These are phyloP conservation scores for Athalia cordata DNA, from an alignment of 2,888 invertebrate genomes.

Conservation along the genomic window DNA sequence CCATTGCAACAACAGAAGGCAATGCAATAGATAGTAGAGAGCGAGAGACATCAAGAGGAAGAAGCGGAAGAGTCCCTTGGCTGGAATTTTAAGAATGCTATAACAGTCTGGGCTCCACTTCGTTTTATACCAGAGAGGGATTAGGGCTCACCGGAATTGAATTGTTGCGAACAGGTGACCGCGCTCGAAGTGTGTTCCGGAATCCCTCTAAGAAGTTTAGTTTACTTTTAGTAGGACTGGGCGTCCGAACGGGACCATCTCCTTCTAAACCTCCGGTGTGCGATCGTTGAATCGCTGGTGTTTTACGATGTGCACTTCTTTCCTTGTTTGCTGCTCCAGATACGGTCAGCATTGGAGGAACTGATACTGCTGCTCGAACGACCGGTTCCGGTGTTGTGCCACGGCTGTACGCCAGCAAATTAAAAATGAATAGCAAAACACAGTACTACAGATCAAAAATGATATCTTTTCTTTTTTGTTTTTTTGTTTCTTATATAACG, in stretches of 20 bases:
- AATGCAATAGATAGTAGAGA: conserved; percentile 70
- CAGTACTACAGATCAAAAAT: conserved; percentile 58
- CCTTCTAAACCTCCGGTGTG: conserved; percentile 60
- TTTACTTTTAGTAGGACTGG: conserved; percentile 74
- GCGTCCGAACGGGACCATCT: conserved; percentile 63
- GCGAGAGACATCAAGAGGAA: conserved; percentile 71
- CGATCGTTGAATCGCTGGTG: conserved; percentile 63
- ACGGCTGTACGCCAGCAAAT: conserved; percentile 71
- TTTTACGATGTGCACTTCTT: conserved; percentile 56
- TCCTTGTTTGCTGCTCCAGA: conserved; percentile 61
- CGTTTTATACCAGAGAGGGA: conserved; percentile 31
- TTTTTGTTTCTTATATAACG: conserved; percentile 36
- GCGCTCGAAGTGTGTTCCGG: conserved; percentile 76
- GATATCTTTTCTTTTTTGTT: neutral
- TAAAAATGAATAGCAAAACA: conserved; percentile 67
- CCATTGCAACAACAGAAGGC: conserved; percentile 68
- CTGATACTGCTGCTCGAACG: conserved; percentile 57
- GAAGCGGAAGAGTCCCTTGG: conserved; percentile 69
- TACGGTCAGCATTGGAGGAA: conserved; percentile 60
- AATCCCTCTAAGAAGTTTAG: conserved; percentile 79
- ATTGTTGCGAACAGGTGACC: conserved; percentile 70
- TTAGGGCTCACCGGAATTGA: conserved; percentile 68
- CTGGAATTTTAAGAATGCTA: conserved; percentile 64
- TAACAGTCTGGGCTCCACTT: conserved; percentile 51
- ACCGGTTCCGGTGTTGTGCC: conserved; percentile 63